phyloP scores from a whole-genome alignment of 2,888 invertebrate species.

The Zhuqinia jingwanae region DNA sequence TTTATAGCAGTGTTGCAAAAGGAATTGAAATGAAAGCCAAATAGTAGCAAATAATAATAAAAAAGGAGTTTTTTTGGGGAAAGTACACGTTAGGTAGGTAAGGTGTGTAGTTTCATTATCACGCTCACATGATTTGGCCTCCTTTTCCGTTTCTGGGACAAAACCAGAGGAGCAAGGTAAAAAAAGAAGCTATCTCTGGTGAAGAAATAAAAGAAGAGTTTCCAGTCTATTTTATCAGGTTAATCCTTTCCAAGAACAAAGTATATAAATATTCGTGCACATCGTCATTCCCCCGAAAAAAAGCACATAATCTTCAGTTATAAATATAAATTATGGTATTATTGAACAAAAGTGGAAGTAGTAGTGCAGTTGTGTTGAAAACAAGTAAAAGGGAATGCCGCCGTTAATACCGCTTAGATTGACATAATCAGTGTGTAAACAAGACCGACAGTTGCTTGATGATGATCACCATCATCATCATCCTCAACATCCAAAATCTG shows the following conservation, averaged over 20 bases:
- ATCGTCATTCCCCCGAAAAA: too few species aligned
- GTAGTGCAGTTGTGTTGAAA: neutral
- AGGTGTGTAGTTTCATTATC: slow-evolving; percentile 12
- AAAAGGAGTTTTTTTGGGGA: slow-evolving; percentile 1
- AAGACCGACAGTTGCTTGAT: slow-evolving; percentile 64
- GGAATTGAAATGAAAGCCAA: neutral
- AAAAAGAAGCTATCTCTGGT: too few species aligned
- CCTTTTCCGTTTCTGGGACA: slow-evolving; percentile 33
- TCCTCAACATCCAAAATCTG: slow-evolving; percentile 56
- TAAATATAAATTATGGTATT: too few species aligned
- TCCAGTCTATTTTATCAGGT: neutral
- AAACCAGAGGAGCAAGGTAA: too few species aligned
- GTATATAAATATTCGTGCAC: too few species aligned
- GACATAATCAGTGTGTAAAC: slow-evolving; percentile 70
- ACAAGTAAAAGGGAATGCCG: slow-evolving; percentile 7
- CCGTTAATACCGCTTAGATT: slow-evolving; percentile 57
- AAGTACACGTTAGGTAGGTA: too few species aligned
- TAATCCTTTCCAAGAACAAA: too few species aligned
- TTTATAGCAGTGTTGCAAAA: neutral
- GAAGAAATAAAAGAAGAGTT: too few species aligned
- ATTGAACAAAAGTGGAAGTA: too few species aligned
- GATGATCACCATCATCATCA: slow-evolving; percentile 42
- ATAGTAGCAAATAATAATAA: neutral
- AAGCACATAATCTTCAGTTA: too few species aligned
- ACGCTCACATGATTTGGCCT: slow-evolving; percentile 30